These are phyloP conservation scores for Pilophorus perplexus DNA, from an alignment of 2,888 invertebrate species.

Conservation along the genomic window DNA sequence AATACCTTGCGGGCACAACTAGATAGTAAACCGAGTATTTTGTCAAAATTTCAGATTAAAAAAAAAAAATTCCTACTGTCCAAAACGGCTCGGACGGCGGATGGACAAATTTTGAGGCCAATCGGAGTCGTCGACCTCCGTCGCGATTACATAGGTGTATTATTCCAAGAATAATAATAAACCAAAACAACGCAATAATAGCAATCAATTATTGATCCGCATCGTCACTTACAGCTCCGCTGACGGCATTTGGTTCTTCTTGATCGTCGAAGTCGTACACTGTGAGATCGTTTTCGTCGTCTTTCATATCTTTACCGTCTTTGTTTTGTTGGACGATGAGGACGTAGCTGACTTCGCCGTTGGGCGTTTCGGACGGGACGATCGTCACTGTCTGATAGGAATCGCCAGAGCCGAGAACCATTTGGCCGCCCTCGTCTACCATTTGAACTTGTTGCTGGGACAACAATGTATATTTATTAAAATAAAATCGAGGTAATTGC, in stretches of 20 bases:
- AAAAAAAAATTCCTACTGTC: too few relatives aligned
- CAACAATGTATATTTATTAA: not conserved
- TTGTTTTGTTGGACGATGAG: slow-evolving; percentile 77
- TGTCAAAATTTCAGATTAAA: too few relatives aligned
- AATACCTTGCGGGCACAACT: too few relatives aligned
- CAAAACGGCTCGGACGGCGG: too few relatives aligned
- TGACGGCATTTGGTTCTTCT: slow-evolving; percentile 57
- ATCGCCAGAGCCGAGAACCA: slow-evolving; percentile 55
- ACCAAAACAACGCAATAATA: too few relatives aligned
- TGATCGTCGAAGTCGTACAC: slow-evolving; percentile 75
- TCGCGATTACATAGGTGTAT: too few relatives aligned
- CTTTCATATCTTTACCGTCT: slow-evolving; percentile 52
- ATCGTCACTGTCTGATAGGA: slow-evolving; percentile 79
- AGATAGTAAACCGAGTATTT: too few relatives aligned
- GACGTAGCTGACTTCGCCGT: slow-evolving; percentile 82
- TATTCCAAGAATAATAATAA: too few relatives aligned
- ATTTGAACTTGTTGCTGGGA: slow-evolving; percentile 38
- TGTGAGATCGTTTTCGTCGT: slow-evolving; percentile 57
- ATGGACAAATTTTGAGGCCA: too few relatives aligned
- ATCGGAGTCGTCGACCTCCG: too few relatives aligned
- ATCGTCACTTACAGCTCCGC: slow-evolving; percentile 50
- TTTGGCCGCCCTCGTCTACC: slow-evolving; percentile 44
- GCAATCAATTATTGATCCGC: too few relatives aligned
- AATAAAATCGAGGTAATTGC: not conserved
- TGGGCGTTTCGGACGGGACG: slow-evolving; percentile 72